Evolutionary conservation across 2,113 vertebrate species (phyloP), one percentile per base, ranked within the genome.

Genomic region (Albula goreensis): DNA sequence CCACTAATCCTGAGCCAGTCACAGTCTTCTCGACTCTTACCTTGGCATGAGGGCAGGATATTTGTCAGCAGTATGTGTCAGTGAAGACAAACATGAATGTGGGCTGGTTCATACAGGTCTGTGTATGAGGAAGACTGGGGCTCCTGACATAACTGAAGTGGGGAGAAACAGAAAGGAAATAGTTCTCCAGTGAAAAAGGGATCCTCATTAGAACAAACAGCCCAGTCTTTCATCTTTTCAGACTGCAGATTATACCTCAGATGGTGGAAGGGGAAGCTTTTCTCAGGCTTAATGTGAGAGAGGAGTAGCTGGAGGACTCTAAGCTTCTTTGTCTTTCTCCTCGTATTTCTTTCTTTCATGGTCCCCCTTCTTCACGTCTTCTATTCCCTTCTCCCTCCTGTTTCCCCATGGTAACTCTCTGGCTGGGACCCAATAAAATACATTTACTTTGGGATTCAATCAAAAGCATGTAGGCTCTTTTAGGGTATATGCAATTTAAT

Each of bases 131-230:
- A n/a, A 48, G 77, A 10, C 77, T 9, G 8, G 63, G n/a, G 63
- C 13, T n/a, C n/a, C 63, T 70, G n/a, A 70, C n/a, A 17, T 70
- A 5, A 70, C 63, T n/a, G 13, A 22, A 22, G 19, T 19, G 31
- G 31, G 31, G 63, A 22, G 22, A n/a, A 70, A 70, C 5, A 78
- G 77, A 78, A 78, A 78, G 17, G 83, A 84, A 74, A 50, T 79
- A 78, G 83, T 82, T 52, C 81, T 88, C 85, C 84, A 82, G 85
- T 80, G 80, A 78, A 49, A 41, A 60, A 53, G 85, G 90, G 89
- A 89, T 90, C 85, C 89, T 90, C 66, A 87, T 88, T 89, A 87
- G 86, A 91, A 90, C 89, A 92, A 92, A 91, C 88, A 89, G 63
- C 80, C 63, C 84, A 57, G 83, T 85, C 88, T 92, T 90, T 93